Percentiles rank a stretch among this genome's conserved stretches.
Evolutionary conservation across 2,888 invertebrate genomes (phyloP).

Genomic region (Himalopsyche anomala): DNA sequence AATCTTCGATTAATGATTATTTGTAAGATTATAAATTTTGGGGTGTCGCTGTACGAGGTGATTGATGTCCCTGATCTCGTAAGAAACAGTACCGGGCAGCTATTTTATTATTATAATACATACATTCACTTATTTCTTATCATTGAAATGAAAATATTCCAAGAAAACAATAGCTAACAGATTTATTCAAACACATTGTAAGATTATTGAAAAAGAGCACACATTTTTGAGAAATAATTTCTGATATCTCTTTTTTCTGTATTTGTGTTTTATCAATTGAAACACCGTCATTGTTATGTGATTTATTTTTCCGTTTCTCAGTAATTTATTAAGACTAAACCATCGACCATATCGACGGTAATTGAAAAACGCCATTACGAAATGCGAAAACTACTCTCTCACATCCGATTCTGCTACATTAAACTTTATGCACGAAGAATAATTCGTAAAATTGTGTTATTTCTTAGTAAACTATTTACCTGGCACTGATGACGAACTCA

Average conservation of each 20-base stretch:
- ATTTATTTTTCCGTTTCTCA: constrained; percentile 27
- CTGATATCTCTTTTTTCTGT: neutral
- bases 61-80: too few species aligned
- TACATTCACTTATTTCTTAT: too few species aligned
- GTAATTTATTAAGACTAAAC: constrained; percentile 11
- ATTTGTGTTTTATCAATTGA: neutral
- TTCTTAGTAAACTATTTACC: constrained; percentile 32
- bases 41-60: too few species aligned
- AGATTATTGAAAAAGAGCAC: too few species aligned
- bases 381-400: neutral
- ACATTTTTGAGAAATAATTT: too few species aligned
- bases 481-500: neutral
- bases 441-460: neutral
- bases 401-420: neutral
- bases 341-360: constrained; percentile 29
- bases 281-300: neutral
- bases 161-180: too few species aligned
- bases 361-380: neutral
- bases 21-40: too few species aligned
- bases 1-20: too few species aligned
- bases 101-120: too few species aligned
- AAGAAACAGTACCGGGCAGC: too few species aligned
- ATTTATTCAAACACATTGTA: too few species aligned
- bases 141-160: too few species aligned
- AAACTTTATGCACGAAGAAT: neutral